Percentiles rank a stretch among this genome's conserved stretches.
phyloP scores from a whole-genome alignment of 2,888 invertebrate genomes.

The Sialis lutaria region DNA sequence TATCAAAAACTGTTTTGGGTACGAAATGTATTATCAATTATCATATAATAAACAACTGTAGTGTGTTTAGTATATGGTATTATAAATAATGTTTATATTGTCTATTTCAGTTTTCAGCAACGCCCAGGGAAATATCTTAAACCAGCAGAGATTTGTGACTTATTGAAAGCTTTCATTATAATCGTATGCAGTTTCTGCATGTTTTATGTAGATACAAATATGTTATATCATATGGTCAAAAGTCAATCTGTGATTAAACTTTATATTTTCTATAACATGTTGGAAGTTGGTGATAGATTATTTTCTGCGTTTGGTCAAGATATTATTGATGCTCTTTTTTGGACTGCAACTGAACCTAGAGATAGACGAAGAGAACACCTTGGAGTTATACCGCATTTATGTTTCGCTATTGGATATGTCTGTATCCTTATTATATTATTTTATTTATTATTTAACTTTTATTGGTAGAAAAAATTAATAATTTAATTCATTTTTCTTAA shows the following conservation, averaged over 20 bases:
- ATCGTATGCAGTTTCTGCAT: constrained; percentile 67
- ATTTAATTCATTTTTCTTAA: constrained; percentile 14
- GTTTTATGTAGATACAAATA: constrained; percentile 89
- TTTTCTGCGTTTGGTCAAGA: constrained; percentile 97
- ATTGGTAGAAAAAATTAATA: background rate
- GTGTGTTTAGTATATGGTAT: too few relatives aligned
- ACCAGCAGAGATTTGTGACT: constrained; percentile 88
- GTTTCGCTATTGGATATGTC: constrained; percentile 87
- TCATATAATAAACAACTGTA: too few relatives aligned
- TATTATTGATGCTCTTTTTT: constrained; percentile 91
- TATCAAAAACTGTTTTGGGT: constrained; percentile 57
- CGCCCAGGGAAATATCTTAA: constrained; percentile 35
- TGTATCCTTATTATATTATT: constrained; percentile 56
- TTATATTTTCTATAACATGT: constrained; percentile 99
- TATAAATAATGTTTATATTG: background rate
- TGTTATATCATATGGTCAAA: constrained; percentile 93
- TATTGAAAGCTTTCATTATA: constrained; percentile 82
- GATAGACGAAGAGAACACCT: constrained; percentile 66
- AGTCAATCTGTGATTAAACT: constrained; percentile 98
- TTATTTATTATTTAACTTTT: background rate
- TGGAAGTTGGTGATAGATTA: constrained; percentile 91
- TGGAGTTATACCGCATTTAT: constrained; percentile 74
- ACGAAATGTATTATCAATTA: constrained; percentile 20
- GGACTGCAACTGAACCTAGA: constrained; percentile 95
- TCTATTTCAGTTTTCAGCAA: constrained; percentile 21